Percentiles rank a stretch among this genome's conserved stretches.
phyloP scores from a whole-genome alignment of 23 tunicate species.

The Styela plicata region DNA sequence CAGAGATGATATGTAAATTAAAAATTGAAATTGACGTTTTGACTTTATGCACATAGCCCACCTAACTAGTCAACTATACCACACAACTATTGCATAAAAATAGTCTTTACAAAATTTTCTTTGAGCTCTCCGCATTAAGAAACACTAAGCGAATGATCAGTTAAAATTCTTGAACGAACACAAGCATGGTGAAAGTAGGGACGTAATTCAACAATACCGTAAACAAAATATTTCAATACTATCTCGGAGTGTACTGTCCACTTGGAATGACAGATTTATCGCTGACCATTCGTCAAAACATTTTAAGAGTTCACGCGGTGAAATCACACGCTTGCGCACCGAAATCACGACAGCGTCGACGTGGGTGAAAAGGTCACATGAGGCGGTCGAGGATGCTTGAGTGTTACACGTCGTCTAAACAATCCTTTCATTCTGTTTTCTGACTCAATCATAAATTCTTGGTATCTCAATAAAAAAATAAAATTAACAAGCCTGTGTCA shows the following conservation, averaged over 20 bases:
- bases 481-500: too few relatives aligned
- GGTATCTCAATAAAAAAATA: too few relatives aligned
- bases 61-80: too few relatives aligned
- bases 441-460: too few relatives aligned
- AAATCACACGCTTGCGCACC: background rate
- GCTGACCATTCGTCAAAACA: background rate
- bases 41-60: too few relatives aligned
- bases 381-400: constrained; percentile 29
- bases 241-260: background rate
- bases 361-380: constrained; percentile 29
- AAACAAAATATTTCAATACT: background rate
- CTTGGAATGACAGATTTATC: background rate
- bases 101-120: too few relatives aligned
- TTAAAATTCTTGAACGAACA: too few relatives aligned
- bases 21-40: too few relatives aligned
- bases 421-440: background rate
- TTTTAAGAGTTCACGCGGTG: background rate
- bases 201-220: background rate
- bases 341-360: background rate
- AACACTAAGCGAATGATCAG: too few relatives aligned
- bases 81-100: too few relatives aligned
- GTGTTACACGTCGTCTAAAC: background rate
- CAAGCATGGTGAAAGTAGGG: background rate
- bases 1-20: too few relatives aligned
- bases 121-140: too few relatives aligned